Evolutionary conservation across 2,888 invertebrate genomes (phyloP).

Genomic region (Bursaphelenchus okinawaensis): DNA sequence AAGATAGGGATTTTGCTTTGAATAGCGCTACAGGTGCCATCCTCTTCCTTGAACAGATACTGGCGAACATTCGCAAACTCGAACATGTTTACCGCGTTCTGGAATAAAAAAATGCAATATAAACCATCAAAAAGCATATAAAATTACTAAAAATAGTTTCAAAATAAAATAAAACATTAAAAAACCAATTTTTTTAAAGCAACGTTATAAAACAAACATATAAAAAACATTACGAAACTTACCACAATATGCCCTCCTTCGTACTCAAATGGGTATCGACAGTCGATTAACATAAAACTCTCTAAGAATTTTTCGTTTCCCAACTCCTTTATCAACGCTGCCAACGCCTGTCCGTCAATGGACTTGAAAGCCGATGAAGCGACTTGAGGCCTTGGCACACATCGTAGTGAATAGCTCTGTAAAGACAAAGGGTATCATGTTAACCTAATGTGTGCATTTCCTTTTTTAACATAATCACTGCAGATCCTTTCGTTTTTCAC

Average conservation of each 20-base stretch:
- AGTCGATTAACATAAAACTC: slow-evolving; percentile 33
- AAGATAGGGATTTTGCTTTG: slow-evolving; percentile 62
- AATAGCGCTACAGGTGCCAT: background rate
- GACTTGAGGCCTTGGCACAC: slow-evolving; percentile 20
- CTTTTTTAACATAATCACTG: too few relatives aligned
- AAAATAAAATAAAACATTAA: too few relatives aligned
- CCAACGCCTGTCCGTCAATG: slow-evolving; percentile 21
- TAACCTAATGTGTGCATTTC: too few relatives aligned
- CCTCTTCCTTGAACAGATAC: background rate
- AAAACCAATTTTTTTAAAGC: too few relatives aligned
- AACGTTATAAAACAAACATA: too few relatives aligned
- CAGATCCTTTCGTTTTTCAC: too few relatives aligned
- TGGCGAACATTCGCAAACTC: background rate
- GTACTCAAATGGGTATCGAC: slow-evolving; percentile 39
- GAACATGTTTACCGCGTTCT: slow-evolving; percentile 33
- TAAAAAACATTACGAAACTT: background rate
- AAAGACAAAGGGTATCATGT: too few relatives aligned
- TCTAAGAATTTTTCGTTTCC: slow-evolving; percentile 27
- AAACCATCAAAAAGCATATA: too few relatives aligned
- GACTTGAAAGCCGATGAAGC: slow-evolving; percentile 19
- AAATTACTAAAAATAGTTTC: too few relatives aligned
- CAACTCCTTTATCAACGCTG: slow-evolving; percentile 18
- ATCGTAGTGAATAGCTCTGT: slow-evolving; percentile 23
- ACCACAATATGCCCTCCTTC: slow-evolving; percentile 34
- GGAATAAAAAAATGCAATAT: background rate